These are phyloP conservation scores for Crocodylus rhombifer DNA, from an alignment of 2,797 vertebrate species.

Conservation along the genomic window DNA sequence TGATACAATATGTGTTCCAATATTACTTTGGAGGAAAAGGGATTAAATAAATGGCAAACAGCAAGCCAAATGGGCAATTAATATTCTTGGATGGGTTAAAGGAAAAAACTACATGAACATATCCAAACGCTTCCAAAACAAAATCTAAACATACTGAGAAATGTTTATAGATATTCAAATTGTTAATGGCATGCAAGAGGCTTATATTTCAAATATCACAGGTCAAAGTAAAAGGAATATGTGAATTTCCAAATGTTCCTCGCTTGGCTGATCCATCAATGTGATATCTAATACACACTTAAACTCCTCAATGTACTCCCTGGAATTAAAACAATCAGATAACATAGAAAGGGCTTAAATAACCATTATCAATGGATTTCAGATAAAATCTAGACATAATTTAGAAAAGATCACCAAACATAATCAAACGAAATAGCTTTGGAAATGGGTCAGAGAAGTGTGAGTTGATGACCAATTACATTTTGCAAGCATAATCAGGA, in stretches of 20 bases:
- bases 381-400: conserved; percentile 65
- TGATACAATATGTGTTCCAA: neutral
- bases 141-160: conserved; percentile 15
- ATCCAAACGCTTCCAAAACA: conserved; percentile 17
- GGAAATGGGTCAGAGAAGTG: conserved; percentile 8
- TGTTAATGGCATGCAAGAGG: conserved; percentile 49
- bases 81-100: conserved; percentile 23
- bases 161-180: conserved; percentile 44
- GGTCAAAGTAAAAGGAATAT: conserved; percentile 56
- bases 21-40: neutral
- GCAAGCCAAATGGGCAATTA: conserved; percentile 22
- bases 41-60: conserved; percentile 14
- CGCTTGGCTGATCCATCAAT: conserved; percentile 67
- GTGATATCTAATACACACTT: conserved; percentile 62
- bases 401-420: conserved; percentile 47
- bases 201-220: conserved; percentile 54
- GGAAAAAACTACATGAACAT: neutral
- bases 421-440: conserved; percentile 19
- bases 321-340: conserved; percentile 68
- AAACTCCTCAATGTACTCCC: conserved; percentile 54
- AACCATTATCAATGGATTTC: conserved; percentile 68
- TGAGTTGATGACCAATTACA: conserved; percentile 8
- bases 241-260: conserved; percentile 53
- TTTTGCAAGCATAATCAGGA: neutral
- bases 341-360: conserved; percentile 52